Evolutionary conservation across 1,140 invertebrate genomes (phyloP).

Genomic region (Drosophila repletoides): DNA sequence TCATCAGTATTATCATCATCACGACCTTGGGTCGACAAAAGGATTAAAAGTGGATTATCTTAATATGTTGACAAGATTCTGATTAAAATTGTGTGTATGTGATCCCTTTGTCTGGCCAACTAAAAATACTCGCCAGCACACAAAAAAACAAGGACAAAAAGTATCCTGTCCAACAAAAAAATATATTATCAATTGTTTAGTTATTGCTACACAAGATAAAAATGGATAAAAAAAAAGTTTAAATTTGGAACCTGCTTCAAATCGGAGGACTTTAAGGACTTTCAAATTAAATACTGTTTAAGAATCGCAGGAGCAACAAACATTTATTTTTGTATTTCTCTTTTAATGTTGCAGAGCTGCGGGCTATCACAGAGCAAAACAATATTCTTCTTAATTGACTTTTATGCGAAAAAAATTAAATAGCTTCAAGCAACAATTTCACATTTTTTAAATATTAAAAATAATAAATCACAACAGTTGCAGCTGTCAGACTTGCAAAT

Average conservation of each 20-base stretch:
- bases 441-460: slow-evolving; percentile 16
- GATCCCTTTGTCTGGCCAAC: slow-evolving; percentile 6
- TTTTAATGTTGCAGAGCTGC: neutral
- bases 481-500: slow-evolving; percentile 21
- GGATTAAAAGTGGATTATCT: slow-evolving; percentile 79
- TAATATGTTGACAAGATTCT: slow-evolving; percentile 79
- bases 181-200: slow-evolving; percentile 11
- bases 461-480: neutral
- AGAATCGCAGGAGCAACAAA: neutral
- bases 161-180: slow-evolving; percentile 12
- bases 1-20: slow-evolving; percentile 35
- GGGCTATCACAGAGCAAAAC: neutral
- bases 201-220: slow-evolving; percentile 6
- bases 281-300: neutral
- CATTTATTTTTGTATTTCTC: slow-evolving; percentile 1
- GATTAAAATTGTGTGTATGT: slow-evolving; percentile 43
- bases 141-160: neutral
- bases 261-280: neutral
- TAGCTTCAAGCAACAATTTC: slow-evolving; percentile 32
- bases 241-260: no score
- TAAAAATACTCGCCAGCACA: neutral
- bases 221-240: slow-evolving; percentile 11
- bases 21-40: slow-evolving; percentile 73
- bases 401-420: slow-evolving; percentile 34
- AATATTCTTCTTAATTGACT: slow-evolving; percentile 26